Conservation (phyloP, 2,888 invertebrate species). For the Folsomia candida region DNA sequence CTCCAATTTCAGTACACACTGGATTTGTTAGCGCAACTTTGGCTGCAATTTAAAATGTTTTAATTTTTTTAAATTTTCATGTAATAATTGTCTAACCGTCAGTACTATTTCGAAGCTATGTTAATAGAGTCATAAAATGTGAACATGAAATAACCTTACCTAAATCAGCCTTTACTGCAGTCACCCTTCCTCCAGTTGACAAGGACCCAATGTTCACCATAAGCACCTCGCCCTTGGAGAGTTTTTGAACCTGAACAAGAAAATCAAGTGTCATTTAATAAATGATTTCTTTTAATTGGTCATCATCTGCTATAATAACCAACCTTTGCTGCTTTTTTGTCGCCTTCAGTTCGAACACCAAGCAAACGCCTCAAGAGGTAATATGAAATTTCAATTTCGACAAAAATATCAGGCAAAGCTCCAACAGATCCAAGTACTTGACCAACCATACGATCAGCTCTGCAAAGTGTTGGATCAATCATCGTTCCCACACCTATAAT, state of each 20-base stretch:
- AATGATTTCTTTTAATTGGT: neutral
- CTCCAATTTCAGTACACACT: slow-evolving; percentile 97
- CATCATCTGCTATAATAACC: neutral
- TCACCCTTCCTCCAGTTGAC: slow-evolving; percentile 93
- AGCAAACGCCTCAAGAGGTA: slow-evolving; percentile 91
- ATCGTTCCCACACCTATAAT: slow-evolving; percentile 85
- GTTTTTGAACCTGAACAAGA: slow-evolving; percentile 72
- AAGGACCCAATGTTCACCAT: slow-evolving; percentile 98
- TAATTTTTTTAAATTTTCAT: no score
- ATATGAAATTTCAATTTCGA: slow-evolving; percentile 96
- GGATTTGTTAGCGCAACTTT: slow-evolving; percentile 96
- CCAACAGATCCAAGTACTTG: slow-evolving; percentile 96
- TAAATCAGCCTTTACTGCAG: slow-evolving; percentile 92
- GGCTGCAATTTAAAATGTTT: no score
- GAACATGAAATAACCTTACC: no score
- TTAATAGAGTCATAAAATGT: no score
- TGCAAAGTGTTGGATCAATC: slow-evolving; percentile 97
- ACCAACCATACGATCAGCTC: slow-evolving; percentile 97
- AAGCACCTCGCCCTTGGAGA: slow-evolving; percentile 84
- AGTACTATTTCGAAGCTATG: no score
- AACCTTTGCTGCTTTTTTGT: slow-evolving; percentile 96
- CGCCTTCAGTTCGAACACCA: slow-evolving; percentile 97
- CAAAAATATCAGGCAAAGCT: slow-evolving; percentile 93
- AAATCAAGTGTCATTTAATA: neutral
- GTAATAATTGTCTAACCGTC: no score